Evolutionary conservation across 2,113 vertebrate species (phyloP), one percentile per base, ranked within the genome.

Genomic region (Mellivora capensis): DNA sequence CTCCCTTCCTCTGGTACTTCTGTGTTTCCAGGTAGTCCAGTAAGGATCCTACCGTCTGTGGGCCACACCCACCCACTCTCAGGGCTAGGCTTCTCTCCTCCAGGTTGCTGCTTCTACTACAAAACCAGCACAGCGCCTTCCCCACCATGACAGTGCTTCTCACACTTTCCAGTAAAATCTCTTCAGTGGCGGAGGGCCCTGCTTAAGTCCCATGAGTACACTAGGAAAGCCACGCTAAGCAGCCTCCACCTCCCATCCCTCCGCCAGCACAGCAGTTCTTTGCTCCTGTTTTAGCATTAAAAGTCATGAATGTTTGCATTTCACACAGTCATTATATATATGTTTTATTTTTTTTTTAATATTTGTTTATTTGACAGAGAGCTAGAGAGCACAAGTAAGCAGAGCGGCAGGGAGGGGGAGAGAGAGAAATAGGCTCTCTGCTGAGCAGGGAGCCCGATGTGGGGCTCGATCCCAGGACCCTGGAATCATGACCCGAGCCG

Each of bases 51-150:
- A 54, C 69, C 37, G 0, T 44, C 42, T 31, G 74, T 14, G 27
- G 14, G 7, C 14, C 15, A 8, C 57, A 47, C 34, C 27, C 1
- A 0, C 23, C 17, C 42, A 1, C 2, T 21, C 34, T 3, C 34
- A 54, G 80, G 39, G 34, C 34, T 84, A 27, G 27, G 7, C 20
- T 3, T 31, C 17, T 31, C 21, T 54, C 71, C 5, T 54, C 39
- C 7, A 25, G 7, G 20, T 18, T 15, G 7, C 61, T 44, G 42
- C 49, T 61, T 23, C 59, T 61, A 23, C 44, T 86, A 31, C n/a
- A 64, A 44, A 47, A 31, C 21, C 57, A n/a, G n/a, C 74, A 31
- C 49, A 39, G 34, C 7, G 3, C 34, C 81, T 61, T 42, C 44
- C 62, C 44, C 39, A 31, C 44, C 21, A 12, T 2, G 57, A 72